Conservation (phyloP, 2,888 invertebrate species). For the Erebia ligea region DNA sequence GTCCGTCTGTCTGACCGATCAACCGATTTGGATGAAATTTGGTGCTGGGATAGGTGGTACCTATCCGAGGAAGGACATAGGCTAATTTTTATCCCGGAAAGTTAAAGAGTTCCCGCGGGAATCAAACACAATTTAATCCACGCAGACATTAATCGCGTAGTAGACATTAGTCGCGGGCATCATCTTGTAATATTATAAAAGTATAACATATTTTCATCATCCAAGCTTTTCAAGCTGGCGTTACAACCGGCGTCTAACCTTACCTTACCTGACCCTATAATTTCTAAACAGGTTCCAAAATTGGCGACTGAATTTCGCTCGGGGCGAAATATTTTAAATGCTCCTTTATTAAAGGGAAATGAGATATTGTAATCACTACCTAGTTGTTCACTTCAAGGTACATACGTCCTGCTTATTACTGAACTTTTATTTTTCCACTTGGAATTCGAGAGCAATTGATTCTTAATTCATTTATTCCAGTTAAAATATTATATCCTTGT, state of each 20-base stretch:
- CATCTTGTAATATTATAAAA: slow-evolving; percentile 3
- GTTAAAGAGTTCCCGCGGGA: too few species aligned
- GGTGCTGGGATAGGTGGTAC: too few species aligned
- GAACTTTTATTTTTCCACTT: slow-evolving; percentile 34
- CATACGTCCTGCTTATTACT: slow-evolving; percentile 38
- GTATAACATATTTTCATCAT: slow-evolving; percentile 17
- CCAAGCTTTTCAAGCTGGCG: slow-evolving; percentile 37
- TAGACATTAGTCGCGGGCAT: too few species aligned
- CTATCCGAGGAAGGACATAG: too few species aligned
- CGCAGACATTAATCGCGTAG: too few species aligned
- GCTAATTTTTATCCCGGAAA: too few species aligned
- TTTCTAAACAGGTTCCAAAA: slow-evolving; percentile 82
- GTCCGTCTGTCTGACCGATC: too few species aligned
- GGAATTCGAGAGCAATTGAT: slow-evolving; percentile 29
- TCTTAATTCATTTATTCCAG: slow-evolving; percentile 16
- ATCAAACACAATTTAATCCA: too few species aligned
- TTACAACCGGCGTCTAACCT: slow-evolving; percentile 58
- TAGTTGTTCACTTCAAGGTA: slow-evolving; percentile 49
- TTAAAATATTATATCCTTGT: not conserved
- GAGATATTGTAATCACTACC: slow-evolving; percentile 76
- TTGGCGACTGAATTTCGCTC: slow-evolving; percentile 74
- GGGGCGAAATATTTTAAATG: slow-evolving; percentile 72
- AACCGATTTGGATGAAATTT: too few species aligned
- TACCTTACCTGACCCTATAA: slow-evolving; percentile 74
- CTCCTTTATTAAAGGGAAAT: slow-evolving; percentile 74